A percentile compares a stretch with the other conserved stretches of the same genome.
Evolutionary conservation across 35 echinoderm and acorn worm species (phyloP).

Genomic region (Eucidaris tribuloides): DNA sequence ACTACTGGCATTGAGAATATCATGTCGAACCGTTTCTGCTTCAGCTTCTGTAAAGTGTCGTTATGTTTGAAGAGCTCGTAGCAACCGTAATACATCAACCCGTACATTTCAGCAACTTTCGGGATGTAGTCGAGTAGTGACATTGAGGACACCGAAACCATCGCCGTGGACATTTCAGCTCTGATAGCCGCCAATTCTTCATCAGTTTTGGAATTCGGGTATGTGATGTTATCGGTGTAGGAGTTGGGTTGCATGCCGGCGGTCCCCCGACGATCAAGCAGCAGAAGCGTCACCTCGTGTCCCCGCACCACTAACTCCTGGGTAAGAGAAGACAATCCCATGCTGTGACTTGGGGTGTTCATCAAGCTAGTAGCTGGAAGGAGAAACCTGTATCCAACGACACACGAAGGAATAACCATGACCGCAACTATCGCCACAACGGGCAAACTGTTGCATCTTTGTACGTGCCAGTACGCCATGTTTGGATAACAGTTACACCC

Average conservation of each 20-base stretch:
- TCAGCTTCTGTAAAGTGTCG: neutral
- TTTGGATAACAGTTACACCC: too few species aligned
- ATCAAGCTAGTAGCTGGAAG: neutral
- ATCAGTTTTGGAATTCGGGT: neutral
- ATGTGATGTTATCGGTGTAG: slow-evolving; percentile 23
- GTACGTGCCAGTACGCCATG: too few species aligned
- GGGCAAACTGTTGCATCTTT: too few species aligned
- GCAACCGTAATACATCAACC: neutral
- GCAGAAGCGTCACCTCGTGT: neutral
- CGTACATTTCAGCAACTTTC: neutral
- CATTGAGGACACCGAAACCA: too few species aligned
- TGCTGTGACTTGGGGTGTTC: neutral
- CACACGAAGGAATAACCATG: too few species aligned
- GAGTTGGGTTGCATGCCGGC: neutral
- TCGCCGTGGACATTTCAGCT: too few species aligned
- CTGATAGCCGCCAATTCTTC: slow-evolving; percentile 10
- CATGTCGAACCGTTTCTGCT: neutral
- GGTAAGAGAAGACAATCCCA: neutral
- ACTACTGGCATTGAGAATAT: neutral
- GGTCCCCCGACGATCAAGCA: neutral
- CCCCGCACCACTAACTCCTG: neutral
- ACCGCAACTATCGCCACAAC: too few species aligned
- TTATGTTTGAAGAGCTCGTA: neutral
- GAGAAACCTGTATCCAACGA: too few species aligned
- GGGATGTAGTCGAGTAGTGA: too few species aligned